phyloP scores from a whole-genome alignment of 1,140 invertebrate genomes.

The Dreissena polymorpha region DNA sequence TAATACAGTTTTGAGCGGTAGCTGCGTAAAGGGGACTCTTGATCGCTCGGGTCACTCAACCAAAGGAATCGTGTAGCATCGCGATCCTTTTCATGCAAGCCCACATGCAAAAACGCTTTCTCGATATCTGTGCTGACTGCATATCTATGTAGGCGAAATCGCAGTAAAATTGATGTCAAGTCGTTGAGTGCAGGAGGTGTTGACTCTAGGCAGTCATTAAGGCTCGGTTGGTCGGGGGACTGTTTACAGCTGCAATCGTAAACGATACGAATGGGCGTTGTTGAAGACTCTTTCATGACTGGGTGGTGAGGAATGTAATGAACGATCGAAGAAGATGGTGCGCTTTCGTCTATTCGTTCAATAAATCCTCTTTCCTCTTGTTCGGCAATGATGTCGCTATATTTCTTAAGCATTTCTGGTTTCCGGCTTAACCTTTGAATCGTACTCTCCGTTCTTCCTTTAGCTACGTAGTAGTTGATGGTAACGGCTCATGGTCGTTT shows the following conservation, averaged over 20 bases:
- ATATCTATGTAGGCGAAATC: not conserved
- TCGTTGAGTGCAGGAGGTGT: not conserved
- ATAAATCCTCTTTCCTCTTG: not conserved
- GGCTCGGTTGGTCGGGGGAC: not conserved
- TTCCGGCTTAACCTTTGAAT: too few species aligned
- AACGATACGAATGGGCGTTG: slow-evolving; percentile 25
- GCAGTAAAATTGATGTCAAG: not conserved
- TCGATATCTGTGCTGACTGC: slow-evolving; percentile 11
- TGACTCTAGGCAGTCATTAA: not conserved
- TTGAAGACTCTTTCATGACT: slow-evolving; percentile 30
- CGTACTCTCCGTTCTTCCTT: too few species aligned
- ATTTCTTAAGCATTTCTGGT: too few species aligned
- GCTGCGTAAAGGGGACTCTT: not conserved
- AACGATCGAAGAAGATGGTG: not conserved
- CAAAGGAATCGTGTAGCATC: slow-evolving; percentile 25
- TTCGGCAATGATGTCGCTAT: not conserved
- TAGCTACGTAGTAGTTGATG: too few species aligned
- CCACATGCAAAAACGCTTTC: slow-evolving; percentile 7
- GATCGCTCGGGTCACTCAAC: slow-evolving; percentile 14
- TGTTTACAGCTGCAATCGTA: slow-evolving; percentile 13
- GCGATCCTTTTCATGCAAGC: not conserved
- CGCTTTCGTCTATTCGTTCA: not conserved
- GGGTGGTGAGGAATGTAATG: slow-evolving; percentile 25
- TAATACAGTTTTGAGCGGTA: slow-evolving; percentile 1
- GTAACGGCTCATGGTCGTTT: too few species aligned